phyloP scores from a whole-genome alignment of 2,888 invertebrate species.

The Eupithecia abbreviata region DNA sequence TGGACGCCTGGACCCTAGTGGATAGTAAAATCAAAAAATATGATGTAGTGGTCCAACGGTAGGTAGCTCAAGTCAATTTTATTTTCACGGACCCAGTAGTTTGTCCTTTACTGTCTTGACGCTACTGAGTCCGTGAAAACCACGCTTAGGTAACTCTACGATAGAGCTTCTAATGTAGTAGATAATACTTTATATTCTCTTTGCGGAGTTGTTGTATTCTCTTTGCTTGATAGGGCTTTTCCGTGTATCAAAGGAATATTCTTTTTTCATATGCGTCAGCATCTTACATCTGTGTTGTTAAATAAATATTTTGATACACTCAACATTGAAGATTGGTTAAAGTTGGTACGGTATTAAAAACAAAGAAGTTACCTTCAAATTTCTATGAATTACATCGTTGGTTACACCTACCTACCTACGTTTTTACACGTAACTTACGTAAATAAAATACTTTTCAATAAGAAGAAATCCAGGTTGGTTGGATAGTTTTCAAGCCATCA shows the following conservation, averaged over 20 bases:
- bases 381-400: background rate
- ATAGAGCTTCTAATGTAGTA: too few relatives aligned
- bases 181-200: too few relatives aligned
- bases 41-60: too few relatives aligned
- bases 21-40: too few relatives aligned
- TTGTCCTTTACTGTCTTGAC: too few relatives aligned
- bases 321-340: background rate
- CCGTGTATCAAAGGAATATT: background rate
- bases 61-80: too few relatives aligned
- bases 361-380: background rate
- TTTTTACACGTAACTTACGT: background rate
- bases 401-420: background rate
- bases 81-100: too few relatives aligned
- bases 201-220: too few relatives aligned
- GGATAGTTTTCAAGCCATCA: background rate
- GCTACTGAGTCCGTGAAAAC: too few relatives aligned
- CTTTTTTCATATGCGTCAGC: background rate
- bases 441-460: background rate
- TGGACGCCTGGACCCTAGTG: too few relatives aligned
- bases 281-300: background rate
- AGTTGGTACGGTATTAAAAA: background rate
- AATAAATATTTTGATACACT: background rate
- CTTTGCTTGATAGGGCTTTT: too few relatives aligned
- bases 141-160: too few relatives aligned
- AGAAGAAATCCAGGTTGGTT: background rate